A percentile compares a stretch with the other conserved stretches of the same genome.
Conservation (phyloP, 2,888 invertebrate genomes). For the Harpagoxenus sublaevis region DNA sequence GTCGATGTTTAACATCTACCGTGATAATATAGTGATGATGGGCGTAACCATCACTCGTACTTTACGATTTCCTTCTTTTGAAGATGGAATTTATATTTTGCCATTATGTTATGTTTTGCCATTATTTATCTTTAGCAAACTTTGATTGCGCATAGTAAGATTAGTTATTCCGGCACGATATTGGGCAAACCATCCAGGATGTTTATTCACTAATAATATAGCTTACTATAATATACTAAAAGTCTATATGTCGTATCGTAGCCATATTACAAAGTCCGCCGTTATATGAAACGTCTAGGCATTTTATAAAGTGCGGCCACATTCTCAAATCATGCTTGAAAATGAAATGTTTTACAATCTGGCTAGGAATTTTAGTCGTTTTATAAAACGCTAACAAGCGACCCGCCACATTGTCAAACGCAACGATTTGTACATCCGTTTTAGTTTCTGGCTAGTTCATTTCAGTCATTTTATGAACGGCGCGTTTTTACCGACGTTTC, state of each 20-base stretch:
- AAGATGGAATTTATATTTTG: neutral
- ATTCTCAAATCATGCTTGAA: no score
- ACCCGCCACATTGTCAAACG: no score
- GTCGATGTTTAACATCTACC: slow-evolving; percentile 20
- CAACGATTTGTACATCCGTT: no score
- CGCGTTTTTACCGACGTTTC: no score
- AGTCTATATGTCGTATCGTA: neutral
- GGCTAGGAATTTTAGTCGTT: no score
- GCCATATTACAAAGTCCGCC: no score
- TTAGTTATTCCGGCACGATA: neutral
- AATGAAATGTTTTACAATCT: no score
- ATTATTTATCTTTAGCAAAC: neutral
- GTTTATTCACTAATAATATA: neutral
- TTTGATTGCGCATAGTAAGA: neutral
- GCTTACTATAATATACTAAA: neutral
- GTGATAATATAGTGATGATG: neutral
- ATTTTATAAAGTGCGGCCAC: no score
- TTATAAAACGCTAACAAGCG: no score
- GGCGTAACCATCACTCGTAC: neutral
- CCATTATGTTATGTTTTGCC: neutral
- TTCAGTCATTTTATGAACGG: no score
- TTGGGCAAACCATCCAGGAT: neutral
- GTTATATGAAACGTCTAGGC: no score
- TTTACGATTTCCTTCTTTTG: neutral
- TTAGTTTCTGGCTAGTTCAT: no score